Conservation (phyloP, 64 coral and sea anemone species). For the Montipora foliosa region DNA sequence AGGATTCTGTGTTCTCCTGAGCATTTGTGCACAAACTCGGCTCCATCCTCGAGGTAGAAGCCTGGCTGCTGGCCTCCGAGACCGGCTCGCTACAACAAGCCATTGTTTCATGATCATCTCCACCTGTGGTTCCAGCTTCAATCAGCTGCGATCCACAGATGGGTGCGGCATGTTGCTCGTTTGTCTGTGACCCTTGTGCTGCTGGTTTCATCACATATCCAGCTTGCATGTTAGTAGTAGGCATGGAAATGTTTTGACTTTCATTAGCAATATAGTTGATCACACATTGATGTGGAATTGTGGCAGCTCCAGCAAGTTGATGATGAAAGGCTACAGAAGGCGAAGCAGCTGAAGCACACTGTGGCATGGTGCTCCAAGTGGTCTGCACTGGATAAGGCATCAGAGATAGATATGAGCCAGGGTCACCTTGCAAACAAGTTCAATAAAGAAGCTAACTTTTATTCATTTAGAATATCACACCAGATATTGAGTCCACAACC, state of each 20-base stretch:
- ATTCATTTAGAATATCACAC: too few relatives aligned
- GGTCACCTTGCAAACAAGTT: not conserved
- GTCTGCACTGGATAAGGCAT: not conserved
- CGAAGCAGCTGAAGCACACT: not conserved
- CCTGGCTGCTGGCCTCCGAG: not conserved
- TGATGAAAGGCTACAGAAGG: not conserved
- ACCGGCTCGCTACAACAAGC: not conserved
- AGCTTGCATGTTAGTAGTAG: not conserved
- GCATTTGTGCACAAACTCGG: not conserved
- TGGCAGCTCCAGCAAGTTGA: not conserved
- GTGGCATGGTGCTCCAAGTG: constrained; percentile 5
- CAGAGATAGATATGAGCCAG: not conserved
- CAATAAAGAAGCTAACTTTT: not conserved
- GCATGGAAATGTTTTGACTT: not conserved
- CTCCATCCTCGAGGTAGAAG: too few relatives aligned
- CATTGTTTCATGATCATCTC: not conserved
- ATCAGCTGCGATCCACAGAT: not conserved
- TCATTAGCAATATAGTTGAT: not conserved
- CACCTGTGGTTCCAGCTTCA: not conserved
- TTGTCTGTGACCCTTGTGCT: not conserved
- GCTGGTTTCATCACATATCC: not conserved
- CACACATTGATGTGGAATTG: not conserved
- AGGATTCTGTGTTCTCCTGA: constrained; percentile 23
- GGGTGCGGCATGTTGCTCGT: not conserved
- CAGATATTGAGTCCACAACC: too few relatives aligned